Evolutionary conservation across 2,797 vertebrate species (phyloP), one percentile per base, ranked within the genome.

Genomic region (Protosalanx chinensis): DNA sequence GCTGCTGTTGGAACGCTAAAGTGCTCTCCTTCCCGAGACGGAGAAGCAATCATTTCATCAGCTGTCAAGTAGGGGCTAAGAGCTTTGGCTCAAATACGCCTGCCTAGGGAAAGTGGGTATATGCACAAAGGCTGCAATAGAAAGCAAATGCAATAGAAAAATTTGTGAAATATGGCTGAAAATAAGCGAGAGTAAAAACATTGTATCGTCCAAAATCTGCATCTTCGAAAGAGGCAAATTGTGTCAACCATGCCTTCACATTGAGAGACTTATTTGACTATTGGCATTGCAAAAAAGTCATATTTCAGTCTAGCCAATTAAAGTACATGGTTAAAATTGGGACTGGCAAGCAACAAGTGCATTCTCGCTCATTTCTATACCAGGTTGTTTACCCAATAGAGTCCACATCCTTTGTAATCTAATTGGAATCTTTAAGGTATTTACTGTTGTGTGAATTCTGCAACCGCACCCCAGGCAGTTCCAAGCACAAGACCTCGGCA

Each of bases 381-480:
- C 37, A 41, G 37, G 37, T 41, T 1, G 8, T 41, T 41, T 41
- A 41, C 37, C 37, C 37, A 41, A 37, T 41, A 12, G 41, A 3
- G 41, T 41, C 10, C 10, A 12, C 41, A 12, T 41, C 41, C 41
- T 59, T 59, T 82, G 79, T 67, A 79, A 81, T 83, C 81, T 79
- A 80, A 85, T 86, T 79, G 77, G 80, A 83, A 81, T 76, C 83
- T 77, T 79, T 71, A 69, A 86, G 78, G 82, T 85, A 86, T 85
- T 89, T 90, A 87, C 86, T 88, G 90, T 81, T 75, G 59, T 3
- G 65, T 79, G 74, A 87, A 88, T 90, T 88, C 85, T 82, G 66
- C 82, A 81, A 13, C 33, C 53, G 85, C 79, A 85, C 86, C 76
- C 80, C 74, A 59, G 69, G 91, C 89, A 91, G 90, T 88, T 75